phyloP scores from a whole-genome alignment of 2,888 invertebrate genomes.

The Zaprionus lineosus region DNA sequence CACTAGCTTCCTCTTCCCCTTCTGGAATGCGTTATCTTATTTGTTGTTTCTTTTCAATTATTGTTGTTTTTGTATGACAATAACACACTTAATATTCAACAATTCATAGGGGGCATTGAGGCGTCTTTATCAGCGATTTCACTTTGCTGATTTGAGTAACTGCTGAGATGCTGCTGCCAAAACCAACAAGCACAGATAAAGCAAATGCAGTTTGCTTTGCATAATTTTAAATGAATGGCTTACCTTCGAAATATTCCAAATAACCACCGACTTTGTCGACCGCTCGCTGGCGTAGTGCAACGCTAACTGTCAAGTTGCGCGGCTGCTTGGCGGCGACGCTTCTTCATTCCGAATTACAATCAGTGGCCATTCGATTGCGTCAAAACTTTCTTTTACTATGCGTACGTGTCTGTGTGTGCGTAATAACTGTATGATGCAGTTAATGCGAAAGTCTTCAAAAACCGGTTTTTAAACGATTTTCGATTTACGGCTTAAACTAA shows the following conservation, averaged over 20 bases:
- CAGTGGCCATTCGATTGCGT: constrained; percentile 62
- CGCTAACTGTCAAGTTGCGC: constrained; percentile 50
- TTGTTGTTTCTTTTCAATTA: too few species aligned
- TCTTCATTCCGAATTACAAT: constrained; percentile 73
- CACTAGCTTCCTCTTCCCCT: constrained; percentile 8
- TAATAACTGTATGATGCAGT: constrained; percentile 55
- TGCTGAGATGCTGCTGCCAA: constrained; percentile 31
- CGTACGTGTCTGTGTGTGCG: constrained; percentile 21
- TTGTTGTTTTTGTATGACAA: too few species aligned
- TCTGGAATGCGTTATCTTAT: too few species aligned
- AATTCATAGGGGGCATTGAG: constrained; percentile 5
- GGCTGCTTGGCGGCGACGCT: constrained; percentile 39
- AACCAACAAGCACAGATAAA: constrained; percentile 27
- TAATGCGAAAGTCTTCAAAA: constrained; percentile 36
- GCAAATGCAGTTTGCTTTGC: constrained; percentile 35
- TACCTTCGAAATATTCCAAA: constrained; percentile 34
- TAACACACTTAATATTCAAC: too few species aligned
- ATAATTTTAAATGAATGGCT: constrained; percentile 32
- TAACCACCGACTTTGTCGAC: constrained; percentile 31
- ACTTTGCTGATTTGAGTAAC: constrained; percentile 48
- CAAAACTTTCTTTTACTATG: constrained; percentile 71
- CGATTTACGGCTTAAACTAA: constrained; percentile 32
- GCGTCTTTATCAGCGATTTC: constrained; percentile 69
- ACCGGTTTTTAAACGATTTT: constrained; percentile 55
- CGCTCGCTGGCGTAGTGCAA: constrained; percentile 53